phyloP scores from a whole-genome alignment of 2,797 vertebrate species.

The Coregonus sp. region DNA sequence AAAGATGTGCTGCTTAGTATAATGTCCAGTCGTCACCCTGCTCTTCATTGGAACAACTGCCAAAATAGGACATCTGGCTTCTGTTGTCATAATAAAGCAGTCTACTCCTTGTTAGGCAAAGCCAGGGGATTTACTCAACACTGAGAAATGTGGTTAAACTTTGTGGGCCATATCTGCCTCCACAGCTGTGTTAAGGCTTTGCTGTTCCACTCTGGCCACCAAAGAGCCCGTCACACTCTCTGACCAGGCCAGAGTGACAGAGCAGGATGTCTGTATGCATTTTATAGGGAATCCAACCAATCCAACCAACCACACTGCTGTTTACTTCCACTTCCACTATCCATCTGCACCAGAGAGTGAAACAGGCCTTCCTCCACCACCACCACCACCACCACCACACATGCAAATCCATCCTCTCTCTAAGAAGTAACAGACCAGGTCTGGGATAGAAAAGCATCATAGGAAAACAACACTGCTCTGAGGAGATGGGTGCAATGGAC shows the following conservation, averaged over 20 bases:
- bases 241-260: conserved; percentile 49
- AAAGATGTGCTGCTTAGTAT: background rate
- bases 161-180: conserved; percentile 42
- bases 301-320: conserved; percentile 20
- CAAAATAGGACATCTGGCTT: conserved; percentile 22
- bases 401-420: background rate
- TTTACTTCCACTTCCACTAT: conserved; percentile 26
- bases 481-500: background rate
- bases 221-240: conserved; percentile 24
- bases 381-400: background rate
- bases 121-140: conserved; percentile 48
- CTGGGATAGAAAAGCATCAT: background rate
- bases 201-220: conserved; percentile 39
- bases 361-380: conserved; percentile 10
- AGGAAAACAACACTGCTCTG: conserved; percentile 12
- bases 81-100: conserved; percentile 24
- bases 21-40: background rate
- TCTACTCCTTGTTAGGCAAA: conserved; percentile 33
- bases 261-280: conserved; percentile 65
- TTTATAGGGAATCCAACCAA: conserved; percentile 47
- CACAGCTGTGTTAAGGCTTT: conserved; percentile 41
- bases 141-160: conserved; percentile 46
- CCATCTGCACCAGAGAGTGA: conserved; percentile 39
- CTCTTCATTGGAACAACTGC: background rate
- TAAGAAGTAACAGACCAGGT: conserved; percentile 9